Conservation (phyloP, 92 coral and sea anemone species). For the Epizoanthus stellaris region DNA sequence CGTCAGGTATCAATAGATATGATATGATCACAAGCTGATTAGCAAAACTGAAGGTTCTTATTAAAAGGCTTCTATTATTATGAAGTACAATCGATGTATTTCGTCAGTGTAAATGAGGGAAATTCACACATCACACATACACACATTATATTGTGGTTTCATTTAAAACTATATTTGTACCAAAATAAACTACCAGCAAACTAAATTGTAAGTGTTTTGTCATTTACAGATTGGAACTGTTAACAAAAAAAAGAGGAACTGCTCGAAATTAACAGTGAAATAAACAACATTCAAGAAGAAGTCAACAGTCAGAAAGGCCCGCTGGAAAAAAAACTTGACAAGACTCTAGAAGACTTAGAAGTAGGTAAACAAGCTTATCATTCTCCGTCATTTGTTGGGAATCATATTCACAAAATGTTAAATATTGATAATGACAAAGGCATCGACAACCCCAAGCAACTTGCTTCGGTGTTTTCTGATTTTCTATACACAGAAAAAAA, state of each 20-base stretch:
- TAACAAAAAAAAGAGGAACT: not conserved
- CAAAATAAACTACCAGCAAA: not conserved
- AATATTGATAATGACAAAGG: not conserved
- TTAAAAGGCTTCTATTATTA: no score
- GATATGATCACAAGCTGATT: no score
- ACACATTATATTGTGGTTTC: no score
- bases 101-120: no score
- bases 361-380: constrained; percentile 1
- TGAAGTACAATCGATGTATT: no score
- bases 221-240: not conserved
- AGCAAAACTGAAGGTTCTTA: no score
- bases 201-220: not conserved
- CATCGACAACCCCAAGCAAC: not conserved
- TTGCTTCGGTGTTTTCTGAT: not conserved
- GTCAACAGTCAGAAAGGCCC: not conserved
- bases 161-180: not conserved
- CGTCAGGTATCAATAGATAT: no score
- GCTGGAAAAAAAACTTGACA: not conserved
- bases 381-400: not conserved
- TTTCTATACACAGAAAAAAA: not conserved
- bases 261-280: not conserved
- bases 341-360: not conserved
- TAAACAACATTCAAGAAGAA: not conserved
- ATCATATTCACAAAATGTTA: not conserved
- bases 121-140: no score